Conservation (phyloP, 2,888 invertebrate genomes). For the Chrysomela aeneicollis region DNA sequence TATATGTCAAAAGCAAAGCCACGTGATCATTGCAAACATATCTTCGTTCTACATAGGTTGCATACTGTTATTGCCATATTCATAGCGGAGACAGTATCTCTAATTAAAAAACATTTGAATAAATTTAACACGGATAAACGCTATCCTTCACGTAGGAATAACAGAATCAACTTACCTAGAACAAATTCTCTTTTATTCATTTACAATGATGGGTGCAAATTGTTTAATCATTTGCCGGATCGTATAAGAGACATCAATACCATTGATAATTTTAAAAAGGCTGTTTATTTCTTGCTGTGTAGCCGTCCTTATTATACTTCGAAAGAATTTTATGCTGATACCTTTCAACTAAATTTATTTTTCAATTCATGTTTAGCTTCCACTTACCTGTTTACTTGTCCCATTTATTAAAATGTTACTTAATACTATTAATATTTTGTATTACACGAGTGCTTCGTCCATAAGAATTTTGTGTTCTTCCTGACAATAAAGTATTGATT, state of each 20-base stretch:
- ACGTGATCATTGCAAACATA: not conserved
- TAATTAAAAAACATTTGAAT: too few species aligned
- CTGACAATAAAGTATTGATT: too few species aligned
- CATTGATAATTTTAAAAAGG: slow-evolving; percentile 11
- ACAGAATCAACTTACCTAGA: not conserved
- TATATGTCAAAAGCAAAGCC: not conserved
- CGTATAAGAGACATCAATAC: slow-evolving; percentile 3
- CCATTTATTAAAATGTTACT: too few species aligned
- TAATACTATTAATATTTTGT: too few species aligned
- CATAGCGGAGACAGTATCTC: too few species aligned
- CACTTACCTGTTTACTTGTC: too few species aligned
- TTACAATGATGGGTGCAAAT: slow-evolving; percentile 12
- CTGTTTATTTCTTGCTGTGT: slow-evolving; percentile 12
- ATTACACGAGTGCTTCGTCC: too few species aligned
- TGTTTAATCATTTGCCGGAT: slow-evolving; percentile 10
- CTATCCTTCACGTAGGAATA: not conserved
- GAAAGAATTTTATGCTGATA: not conserved
- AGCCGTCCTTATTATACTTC: not conserved
- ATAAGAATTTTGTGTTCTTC: too few species aligned
- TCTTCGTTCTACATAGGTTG: not conserved
- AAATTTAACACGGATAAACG: not conserved
- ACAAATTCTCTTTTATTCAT: too few species aligned
- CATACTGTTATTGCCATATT: not conserved
- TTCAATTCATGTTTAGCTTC: too few species aligned
- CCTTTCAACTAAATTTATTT: not conserved